These are phyloP conservation scores for Cataglyphis altisquamis DNA, from an alignment of 2,888 invertebrate species.

Conservation along the genomic window DNA sequence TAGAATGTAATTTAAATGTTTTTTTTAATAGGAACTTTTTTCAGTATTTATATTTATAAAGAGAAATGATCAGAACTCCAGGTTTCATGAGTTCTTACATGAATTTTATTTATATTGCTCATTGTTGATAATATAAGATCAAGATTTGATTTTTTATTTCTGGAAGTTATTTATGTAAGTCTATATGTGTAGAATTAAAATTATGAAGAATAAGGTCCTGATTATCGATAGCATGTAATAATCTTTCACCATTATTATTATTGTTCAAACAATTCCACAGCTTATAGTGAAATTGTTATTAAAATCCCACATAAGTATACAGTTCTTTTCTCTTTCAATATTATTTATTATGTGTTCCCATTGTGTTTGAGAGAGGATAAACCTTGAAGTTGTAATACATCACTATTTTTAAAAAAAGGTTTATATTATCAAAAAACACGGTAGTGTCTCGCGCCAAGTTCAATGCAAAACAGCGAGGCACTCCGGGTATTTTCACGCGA, in stretches of 20 bases:
- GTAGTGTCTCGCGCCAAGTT: too few relatives aligned
- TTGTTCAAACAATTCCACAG: not conserved
- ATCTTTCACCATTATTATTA: not conserved
- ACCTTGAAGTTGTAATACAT: not conserved
- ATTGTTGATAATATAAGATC: slow-evolving; percentile 5
- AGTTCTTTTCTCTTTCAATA: not conserved
- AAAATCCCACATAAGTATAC: not conserved
- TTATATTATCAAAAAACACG: not conserved
- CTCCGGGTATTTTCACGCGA: too few relatives aligned
- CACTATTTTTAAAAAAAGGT: not conserved
- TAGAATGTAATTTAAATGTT: slow-evolving; percentile 8
- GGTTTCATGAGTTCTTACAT: slow-evolving; percentile 2
- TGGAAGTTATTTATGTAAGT: not conserved
- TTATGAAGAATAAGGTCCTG: slow-evolving; percentile 4
- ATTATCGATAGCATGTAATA: not conserved
- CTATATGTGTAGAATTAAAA: not conserved
- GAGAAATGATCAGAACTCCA: slow-evolving; percentile 23
- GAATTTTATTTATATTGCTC: not conserved
- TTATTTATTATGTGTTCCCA: not conserved
- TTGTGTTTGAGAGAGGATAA: not conserved
- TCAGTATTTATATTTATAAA: not conserved
- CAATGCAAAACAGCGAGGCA: too few relatives aligned
- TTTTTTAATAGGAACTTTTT: slow-evolving; percentile 9
- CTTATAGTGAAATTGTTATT: not conserved
- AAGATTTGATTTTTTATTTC: slow-evolving; percentile 11